These are phyloP conservation scores for Fregetta grallaria DNA, from an alignment of 2,113 vertebrate genomes.

Conservation along the genomic window DNA sequence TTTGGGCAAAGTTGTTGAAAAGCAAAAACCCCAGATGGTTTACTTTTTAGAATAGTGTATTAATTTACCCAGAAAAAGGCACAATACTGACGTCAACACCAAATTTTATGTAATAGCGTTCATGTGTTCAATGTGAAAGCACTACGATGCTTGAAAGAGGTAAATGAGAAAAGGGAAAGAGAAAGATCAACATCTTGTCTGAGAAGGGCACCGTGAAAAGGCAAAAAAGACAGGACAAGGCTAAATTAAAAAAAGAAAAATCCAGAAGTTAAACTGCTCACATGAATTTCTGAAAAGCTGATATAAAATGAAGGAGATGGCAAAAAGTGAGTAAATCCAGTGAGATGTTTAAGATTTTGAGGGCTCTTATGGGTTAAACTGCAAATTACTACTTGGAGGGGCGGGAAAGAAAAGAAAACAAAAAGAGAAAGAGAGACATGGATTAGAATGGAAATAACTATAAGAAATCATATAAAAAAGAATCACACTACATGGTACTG, in stretches of 20 bases:
- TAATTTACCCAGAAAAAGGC: neutral
- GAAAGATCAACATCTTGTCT: neutral
- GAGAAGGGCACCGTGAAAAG: neutral
- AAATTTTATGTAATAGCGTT: neutral
- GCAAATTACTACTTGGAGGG: neutral
- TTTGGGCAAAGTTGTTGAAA: neutral
- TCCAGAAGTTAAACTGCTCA: neutral
- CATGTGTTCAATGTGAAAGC: neutral
- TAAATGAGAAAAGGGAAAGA: neutral
- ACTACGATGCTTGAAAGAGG: neutral
- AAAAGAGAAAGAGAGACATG: neutral
- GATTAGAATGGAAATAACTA: neutral
- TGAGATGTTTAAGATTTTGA: neutral
- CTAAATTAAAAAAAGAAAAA: neutral
- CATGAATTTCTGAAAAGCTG: neutral
- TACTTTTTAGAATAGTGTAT: neutral
- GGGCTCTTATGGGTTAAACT: neutral
- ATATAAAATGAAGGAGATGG: neutral
- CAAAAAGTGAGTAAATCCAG: neutral
- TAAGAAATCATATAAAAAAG: neutral
- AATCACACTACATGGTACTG: neutral
- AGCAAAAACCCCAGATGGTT: neutral
- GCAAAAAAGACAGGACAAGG: neutral
- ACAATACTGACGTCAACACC: neutral
- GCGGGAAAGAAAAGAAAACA: too few relatives aligned